phyloP scores from a whole-genome alignment of 2,888 invertebrate species.

The Drosophila borborema region DNA sequence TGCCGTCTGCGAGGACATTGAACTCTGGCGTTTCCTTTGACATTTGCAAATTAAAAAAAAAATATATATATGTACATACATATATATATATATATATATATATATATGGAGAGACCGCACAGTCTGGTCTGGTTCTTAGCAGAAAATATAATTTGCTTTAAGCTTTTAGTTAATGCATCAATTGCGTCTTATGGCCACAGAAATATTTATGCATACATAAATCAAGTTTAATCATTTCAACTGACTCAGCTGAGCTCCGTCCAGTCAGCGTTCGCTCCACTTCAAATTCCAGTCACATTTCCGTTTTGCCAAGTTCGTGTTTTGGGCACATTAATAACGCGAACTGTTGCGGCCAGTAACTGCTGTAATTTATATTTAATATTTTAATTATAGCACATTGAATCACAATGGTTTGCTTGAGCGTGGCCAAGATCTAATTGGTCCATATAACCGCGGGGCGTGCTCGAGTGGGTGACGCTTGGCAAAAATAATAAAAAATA shows the following conservation, averaged over 20 bases:
- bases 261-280: constrained; percentile 2
- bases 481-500: constrained; percentile 13
- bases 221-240: constrained; percentile 33
- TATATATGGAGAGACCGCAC: not conserved
- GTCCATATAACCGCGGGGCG: constrained; percentile 44
- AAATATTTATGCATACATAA: constrained; percentile 3
- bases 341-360: constrained; percentile 13
- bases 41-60: constrained; percentile 33
- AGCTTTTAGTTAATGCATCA: constrained; percentile 8
- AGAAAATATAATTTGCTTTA: constrained; percentile 5
- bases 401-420: constrained; percentile 18
- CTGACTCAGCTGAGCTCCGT: constrained; percentile 14
- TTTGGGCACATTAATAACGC: constrained; percentile 54
- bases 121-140: constrained; percentile 51
- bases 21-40: constrained; percentile 58
- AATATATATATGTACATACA: too few species aligned
- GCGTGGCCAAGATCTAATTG: constrained; percentile 59
- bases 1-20: constrained; percentile 61
- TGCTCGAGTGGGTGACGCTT: constrained; percentile 40
- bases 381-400: constrained; percentile 69
- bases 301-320: constrained; percentile 48
- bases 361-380: constrained; percentile 64
- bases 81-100: too few species aligned
- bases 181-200: constrained; percentile 25
- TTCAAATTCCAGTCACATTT: constrained; percentile 38